Evolutionary conservation across 2,113 vertebrate species (phyloP).

Genomic region (Uria lomvia): DNA sequence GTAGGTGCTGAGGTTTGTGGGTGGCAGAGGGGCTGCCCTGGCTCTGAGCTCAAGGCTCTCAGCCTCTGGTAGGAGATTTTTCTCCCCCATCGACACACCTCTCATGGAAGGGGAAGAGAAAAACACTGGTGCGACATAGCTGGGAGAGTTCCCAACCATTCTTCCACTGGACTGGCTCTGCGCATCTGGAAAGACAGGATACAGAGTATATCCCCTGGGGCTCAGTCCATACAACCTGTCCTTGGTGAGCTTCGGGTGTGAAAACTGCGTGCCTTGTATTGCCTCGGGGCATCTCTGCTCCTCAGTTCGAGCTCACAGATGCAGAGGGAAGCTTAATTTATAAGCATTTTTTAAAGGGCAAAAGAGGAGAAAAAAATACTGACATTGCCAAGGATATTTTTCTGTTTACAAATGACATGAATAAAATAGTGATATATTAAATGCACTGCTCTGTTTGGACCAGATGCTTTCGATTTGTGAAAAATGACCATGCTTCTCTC

Average conservation of each 20-base stretch:
- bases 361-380: constrained; percentile 27
- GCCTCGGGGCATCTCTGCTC: neutral
- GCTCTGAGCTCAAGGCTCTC: neutral
- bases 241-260: neutral
- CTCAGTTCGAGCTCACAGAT: neutral
- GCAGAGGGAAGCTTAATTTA: constrained; percentile 21
- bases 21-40: neutral
- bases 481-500: constrained; percentile 45
- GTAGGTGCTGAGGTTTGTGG: neutral
- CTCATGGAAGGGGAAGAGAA: neutral
- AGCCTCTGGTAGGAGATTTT: neutral
- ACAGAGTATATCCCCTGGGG: neutral
- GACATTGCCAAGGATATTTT: constrained; percentile 46
- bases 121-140: neutral
- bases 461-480: constrained; percentile 62
- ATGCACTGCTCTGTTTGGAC: constrained; percentile 33
- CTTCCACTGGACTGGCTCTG: neutral
- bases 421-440: constrained; percentile 65
- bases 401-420: constrained; percentile 47
- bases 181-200: neutral
- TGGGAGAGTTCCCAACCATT: neutral
- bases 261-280: neutral
- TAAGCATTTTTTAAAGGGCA: constrained; percentile 42
- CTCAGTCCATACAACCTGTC: neutral
- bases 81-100: neutral